Base-by-base conservation (phyloP, 2,113 vertebrate species). In the Rhombomys opimus region DNA sequence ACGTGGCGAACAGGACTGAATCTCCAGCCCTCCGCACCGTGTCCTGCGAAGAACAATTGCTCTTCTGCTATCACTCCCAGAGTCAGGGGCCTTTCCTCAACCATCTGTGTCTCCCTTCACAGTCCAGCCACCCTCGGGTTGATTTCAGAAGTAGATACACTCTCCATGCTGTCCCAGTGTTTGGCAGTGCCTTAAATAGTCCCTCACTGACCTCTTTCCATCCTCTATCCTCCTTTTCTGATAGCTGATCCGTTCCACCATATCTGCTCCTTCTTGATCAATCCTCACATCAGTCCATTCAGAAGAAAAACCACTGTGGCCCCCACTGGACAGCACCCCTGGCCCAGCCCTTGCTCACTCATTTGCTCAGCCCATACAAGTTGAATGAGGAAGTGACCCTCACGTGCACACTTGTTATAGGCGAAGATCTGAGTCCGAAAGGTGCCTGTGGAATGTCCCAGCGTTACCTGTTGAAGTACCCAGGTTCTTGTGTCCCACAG, bases 191-290 rank as follows among this genome's bases (percentile, higher is more conserved):
- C 41, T 46, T 57, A 72, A 35, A 68, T 46, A 5, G 6, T 73
- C 59, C 41, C 87, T 30, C 81, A 76, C 65, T n/a, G 38, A 70
- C 32, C 23, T 72, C 32, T 87, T 89, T 85, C 10, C 65, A 61
- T 10, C n/a, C 75, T 91, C 50, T 38, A 11, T n/a, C 38, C 20
- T 50, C 73, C 1, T 23, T 20, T 59, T 32, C n/a, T 78, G 73
- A 73, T 17, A 14, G 3, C 57, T 17, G 5, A 57, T 86, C 22
- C 35, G 2, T 38, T 78, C 73, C 6, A 89, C 30, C 14, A 1
- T 65, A 13, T 90, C 59, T 91, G 4, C 38, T 67, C 25, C 68
- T 93, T 85, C 70, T 52, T 82, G 22, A 81, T 35, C 84, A 85
- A 25, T 1, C 17, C 23, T 52, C 65, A n/a, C 17, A 80, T 1